Conservation (phyloP, 2,113 vertebrate species). For the Sinocyclocheilus grahami region DNA sequence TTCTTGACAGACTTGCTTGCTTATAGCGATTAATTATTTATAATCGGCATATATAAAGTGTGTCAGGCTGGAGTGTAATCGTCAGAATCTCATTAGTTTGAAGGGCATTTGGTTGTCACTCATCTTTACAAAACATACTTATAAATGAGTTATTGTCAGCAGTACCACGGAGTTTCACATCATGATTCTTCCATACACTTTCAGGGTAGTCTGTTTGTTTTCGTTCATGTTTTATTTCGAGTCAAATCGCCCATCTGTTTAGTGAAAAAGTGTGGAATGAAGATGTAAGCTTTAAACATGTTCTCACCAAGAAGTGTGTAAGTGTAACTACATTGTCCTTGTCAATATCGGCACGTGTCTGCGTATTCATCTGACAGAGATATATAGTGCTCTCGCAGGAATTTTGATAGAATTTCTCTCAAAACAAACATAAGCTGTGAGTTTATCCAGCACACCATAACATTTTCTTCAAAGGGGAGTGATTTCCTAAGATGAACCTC, state of each 20-base stretch:
- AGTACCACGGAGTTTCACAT: neutral
- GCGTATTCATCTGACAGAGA: neutral
- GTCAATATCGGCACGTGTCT: constrained; percentile 16
- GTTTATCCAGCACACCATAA: constrained; percentile 34
- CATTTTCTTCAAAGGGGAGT: constrained; percentile 32
- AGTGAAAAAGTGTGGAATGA: neutral
- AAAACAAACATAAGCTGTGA: constrained; percentile 36
- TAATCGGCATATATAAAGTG: constrained; percentile 68
- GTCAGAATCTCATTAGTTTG: constrained; percentile 71
- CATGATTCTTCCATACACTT: neutral
- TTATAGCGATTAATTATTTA: constrained; percentile 78
- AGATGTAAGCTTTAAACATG: constrained; percentile 15
- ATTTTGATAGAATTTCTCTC: constrained; percentile 37
- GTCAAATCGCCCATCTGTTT: constrained; percentile 8
- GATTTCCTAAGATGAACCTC: constrained; percentile 36
- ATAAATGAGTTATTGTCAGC: constrained; percentile 51
- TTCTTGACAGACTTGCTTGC: constrained; percentile 65
- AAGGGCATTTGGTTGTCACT: constrained; percentile 74
- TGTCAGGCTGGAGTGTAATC: constrained; percentile 70
- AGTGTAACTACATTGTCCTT: constrained; percentile 12
- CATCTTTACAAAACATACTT: constrained; percentile 61
- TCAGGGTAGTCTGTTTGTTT: neutral
- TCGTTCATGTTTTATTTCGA: constrained; percentile 1
- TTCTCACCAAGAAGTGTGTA: neutral
- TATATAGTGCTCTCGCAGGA: constrained; percentile 7